Evolutionary conservation across 2,888 invertebrate species (phyloP).

Genomic region (Drosophila demipolita): DNA sequence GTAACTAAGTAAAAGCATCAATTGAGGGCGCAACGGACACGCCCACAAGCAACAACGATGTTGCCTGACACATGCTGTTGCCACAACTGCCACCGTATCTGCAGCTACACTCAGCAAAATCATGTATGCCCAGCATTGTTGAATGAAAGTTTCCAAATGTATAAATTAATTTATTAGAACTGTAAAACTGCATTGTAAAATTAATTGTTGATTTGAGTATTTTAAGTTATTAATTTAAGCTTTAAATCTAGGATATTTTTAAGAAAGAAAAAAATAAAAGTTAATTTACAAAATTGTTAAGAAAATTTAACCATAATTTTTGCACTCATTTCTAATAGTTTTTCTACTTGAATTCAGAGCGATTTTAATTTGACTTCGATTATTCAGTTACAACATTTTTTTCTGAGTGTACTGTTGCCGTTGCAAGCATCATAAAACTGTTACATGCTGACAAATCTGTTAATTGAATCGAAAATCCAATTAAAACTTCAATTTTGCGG

Average conservation of each 20-base stretch:
- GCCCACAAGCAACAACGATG: constrained; percentile 36
- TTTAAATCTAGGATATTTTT: not conserved
- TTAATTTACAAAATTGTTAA: not conserved
- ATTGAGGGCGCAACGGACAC: constrained; percentile 44
- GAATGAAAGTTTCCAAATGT: not conserved
- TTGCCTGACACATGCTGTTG: not conserved
- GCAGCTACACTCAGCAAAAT: constrained; percentile 7
- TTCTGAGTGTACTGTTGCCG: constrained; percentile 1
- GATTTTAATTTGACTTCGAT: not conserved
- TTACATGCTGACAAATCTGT: constrained; percentile 82
- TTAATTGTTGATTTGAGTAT: not conserved
- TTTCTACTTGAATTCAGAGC: not conserved
- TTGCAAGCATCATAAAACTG: constrained; percentile 71
- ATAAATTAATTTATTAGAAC: not conserved
- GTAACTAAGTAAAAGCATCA: constrained; percentile 32
- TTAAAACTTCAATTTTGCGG: constrained; percentile 81
- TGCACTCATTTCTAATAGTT: not conserved
- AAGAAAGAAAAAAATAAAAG: not conserved
- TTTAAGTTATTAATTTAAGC: not conserved
- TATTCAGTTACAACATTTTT: too few species aligned
- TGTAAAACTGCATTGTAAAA: not conserved
- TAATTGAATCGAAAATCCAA: constrained; percentile 85
- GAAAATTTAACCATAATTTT: not conserved
- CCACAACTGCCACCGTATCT: constrained; percentile 10
- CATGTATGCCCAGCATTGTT: too few species aligned